Conservation (phyloP, 2,797 vertebrate species). For the Microctenopoma lineatum region DNA sequence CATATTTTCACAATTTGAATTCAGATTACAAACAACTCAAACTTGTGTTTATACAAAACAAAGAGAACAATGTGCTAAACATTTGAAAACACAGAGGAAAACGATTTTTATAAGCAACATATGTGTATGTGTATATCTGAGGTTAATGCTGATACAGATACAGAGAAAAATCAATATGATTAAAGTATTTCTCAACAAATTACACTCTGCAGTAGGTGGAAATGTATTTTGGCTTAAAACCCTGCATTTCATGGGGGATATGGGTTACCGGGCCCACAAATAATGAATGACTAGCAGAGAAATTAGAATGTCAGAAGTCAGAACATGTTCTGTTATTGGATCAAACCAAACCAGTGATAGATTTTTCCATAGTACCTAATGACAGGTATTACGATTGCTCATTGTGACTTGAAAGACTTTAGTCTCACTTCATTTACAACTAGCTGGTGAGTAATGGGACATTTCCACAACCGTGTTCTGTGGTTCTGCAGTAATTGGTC, state of each 20-base stretch:
- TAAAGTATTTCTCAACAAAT: constrained; percentile 40
- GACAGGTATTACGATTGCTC: constrained; percentile 51
- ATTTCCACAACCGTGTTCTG: constrained; percentile 52
- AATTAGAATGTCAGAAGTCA: constrained; percentile 51
- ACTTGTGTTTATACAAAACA: constrained; percentile 17
- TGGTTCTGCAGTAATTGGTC: constrained; percentile 41
- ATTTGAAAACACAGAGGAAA: constrained; percentile 22
- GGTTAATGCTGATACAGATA: background rate
- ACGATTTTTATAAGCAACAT: constrained; percentile 26
- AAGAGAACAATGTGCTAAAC: constrained; percentile 28
- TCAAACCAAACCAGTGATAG: constrained; percentile 49
- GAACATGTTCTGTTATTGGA: constrained; percentile 48
- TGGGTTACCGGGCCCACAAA: constrained; percentile 47
- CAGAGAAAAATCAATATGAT: constrained; percentile 14
- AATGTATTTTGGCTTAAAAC: constrained; percentile 19
- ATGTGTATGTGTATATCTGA: constrained; percentile 18
- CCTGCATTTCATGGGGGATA: constrained; percentile 33
- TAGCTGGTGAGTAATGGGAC: constrained; percentile 68
- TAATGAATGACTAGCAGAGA: constrained; percentile 46
- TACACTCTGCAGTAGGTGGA: constrained; percentile 23
- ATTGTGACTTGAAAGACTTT: constrained; percentile 53
- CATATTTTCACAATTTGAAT: constrained; percentile 6
- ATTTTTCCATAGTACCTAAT: constrained; percentile 60
- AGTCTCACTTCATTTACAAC: constrained; percentile 57
- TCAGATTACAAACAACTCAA: constrained; percentile 11